Evolutionary conservation across 1,140 invertebrate genomes (phyloP), one percentile per base, ranked within the genome.

Genomic region (Epicauta chinensis): DNA sequence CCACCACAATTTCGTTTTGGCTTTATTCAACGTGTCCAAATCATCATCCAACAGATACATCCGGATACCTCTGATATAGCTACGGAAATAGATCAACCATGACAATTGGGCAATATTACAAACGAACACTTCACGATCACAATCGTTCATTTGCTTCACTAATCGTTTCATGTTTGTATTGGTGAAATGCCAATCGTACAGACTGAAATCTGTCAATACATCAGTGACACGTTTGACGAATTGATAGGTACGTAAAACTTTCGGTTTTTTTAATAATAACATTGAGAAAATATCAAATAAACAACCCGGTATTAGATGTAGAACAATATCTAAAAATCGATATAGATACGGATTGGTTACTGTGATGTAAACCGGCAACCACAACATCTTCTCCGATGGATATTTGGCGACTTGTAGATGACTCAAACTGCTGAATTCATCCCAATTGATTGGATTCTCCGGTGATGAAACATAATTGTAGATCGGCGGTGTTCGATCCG

Each of bases 191-290:
- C 89, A 90, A 58, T 87, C 77, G 15, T 74, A 65, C 2, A 75
- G 79, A 11, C 77, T 81, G 68, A 92, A 92, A 60, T 81, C 84
- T 34, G 81, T 76, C 11, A 90, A 71, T 1, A 81, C 80, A n/a
- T 73, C 16, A 12, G 11, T 36, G 11, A 9, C 2, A 2, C 16
- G 9, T 6, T 45, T 2, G 3, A 34, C 32, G 13, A 31, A 32
- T 45, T 14, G 12, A 6, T 14, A 10, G 14, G 6, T 34, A 2
- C 7, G 2, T 11, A 45, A 31, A 2, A 31, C 10, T 14, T 31
- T 77, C 46, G 76, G 76, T 62, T 80, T 77, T 63, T 78, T 78
- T 51, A 78, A 77, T 23, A 77, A 73, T 7, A 75, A 55, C 29
- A 75, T 64, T 16, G 69, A 62, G 39, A 77, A 62, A 38, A 71